Base-by-base conservation (phyloP, 2,113 vertebrate species). In the Nibea albiflora region DNA sequence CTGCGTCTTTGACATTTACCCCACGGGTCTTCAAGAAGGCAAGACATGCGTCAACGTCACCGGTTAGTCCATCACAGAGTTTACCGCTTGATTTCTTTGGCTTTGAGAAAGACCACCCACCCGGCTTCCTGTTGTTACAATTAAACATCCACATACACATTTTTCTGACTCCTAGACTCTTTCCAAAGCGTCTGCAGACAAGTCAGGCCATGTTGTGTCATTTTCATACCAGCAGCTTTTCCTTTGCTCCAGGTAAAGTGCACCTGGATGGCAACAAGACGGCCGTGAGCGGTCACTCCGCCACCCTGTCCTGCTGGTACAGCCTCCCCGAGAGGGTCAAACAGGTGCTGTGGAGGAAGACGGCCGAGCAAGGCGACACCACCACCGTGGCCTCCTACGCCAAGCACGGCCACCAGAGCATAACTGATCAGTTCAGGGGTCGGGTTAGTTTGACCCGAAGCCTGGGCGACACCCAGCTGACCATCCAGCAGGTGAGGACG, bases 301-400 rank as follows among this genome's bases (percentile, higher is more conserved):
- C 70, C 47, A 80, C 75, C 6, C 86, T 96, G 26, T 92, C 91
- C 53, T 96, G 95, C 79, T 62, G 73, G 46, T 95, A 95, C 70
- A 84, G 76, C 28, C 84, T 95, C 17, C 69, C 80, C 0, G 80
- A 88, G 49, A 69, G 15, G 64, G 93, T 95, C 56, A 72, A 2
- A 0, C 95, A 96, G 90, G 94, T 95, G 52, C 77, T 95, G 78
- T 96, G 95, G 95, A 93, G 50, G 65, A 95, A 95, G 88, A 94
- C 87, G 0, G 77, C 89, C 0, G 92, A 94, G 78, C 92, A 93
- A 74, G 94, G 94, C 0, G 88, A 92, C 87, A 85, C 85, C 20
- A 16, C 69, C 69, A 85, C 46, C 4, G 87, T 96, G 79, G 95
- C 92, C 1, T 93, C 84, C 39, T 88, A 82, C 68, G 17, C 58